Evolutionary conservation across 2,113 vertebrate species (phyloP).

Genomic region (Hyperoodon ampullatus): DNA sequence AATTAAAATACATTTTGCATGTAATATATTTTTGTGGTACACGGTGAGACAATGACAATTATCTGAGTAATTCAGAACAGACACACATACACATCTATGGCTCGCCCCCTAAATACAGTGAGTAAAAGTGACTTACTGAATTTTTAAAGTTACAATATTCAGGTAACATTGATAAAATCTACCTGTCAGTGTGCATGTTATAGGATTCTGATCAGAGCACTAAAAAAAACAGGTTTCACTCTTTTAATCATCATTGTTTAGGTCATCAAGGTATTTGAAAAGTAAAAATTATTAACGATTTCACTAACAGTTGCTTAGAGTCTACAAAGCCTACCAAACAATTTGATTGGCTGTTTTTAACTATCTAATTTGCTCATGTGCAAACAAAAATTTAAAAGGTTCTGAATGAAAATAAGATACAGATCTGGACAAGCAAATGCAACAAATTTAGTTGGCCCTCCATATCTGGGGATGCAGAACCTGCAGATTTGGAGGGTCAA

Average conservation of each 20-base stretch:
- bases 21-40: background rate
- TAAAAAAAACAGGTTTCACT: background rate
- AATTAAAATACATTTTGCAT: background rate
- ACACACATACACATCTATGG: background rate
- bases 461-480: background rate
- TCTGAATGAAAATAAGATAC: background rate
- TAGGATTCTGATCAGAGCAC: background rate
- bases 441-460: background rate
- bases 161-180: background rate
- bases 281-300: constrained; percentile 36
- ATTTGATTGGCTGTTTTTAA: background rate
- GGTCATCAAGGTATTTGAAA: background rate
- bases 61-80: background rate
- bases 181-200: background rate
- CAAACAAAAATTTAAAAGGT: background rate
- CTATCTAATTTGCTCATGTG: background rate
- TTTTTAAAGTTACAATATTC: background rate
- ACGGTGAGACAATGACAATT: background rate
- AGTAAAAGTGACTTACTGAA: background rate
- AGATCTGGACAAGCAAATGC: background rate
- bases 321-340: background rate
- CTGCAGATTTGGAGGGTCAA: background rate
- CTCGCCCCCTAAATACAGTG: background rate
- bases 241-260: background rate
- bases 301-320: background rate